phyloP scores from a whole-genome alignment of 2,888 invertebrate species.

The Drosophila atroscutellata region DNA sequence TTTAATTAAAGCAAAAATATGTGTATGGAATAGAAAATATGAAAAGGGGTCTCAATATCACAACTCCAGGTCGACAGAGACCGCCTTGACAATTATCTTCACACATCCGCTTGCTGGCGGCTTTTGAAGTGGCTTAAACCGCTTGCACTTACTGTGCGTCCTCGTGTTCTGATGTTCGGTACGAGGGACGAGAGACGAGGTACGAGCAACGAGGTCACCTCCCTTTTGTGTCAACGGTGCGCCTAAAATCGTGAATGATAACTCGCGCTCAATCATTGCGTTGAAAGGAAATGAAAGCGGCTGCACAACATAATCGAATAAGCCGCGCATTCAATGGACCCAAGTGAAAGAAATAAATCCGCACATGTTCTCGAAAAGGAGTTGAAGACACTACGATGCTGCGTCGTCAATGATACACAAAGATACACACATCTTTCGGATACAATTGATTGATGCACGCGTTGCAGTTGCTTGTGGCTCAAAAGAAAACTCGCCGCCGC shows the following conservation, averaged over 20 bases:
- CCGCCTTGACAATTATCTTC: slow-evolving; percentile 74
- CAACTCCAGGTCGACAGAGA: slow-evolving; percentile 19
- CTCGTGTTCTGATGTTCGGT: background rate
- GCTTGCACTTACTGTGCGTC: slow-evolving; percentile 54
- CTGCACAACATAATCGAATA: slow-evolving; percentile 74
- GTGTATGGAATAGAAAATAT: slow-evolving; percentile 36
- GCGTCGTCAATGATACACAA: slow-evolving; percentile 43
- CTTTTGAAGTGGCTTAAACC: slow-evolving; percentile 57
- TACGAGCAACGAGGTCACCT: slow-evolving; percentile 32
- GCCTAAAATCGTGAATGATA: slow-evolving; percentile 76
- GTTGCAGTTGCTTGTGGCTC: slow-evolving; percentile 57
- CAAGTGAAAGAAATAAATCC: slow-evolving; percentile 77
- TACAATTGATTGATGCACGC: slow-evolving; percentile 68
- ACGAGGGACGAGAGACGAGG: background rate
- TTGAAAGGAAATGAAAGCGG: slow-evolving; percentile 76
- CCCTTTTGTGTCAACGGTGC: slow-evolving; percentile 53
- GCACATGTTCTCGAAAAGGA: slow-evolving; percentile 68
- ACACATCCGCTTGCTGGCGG: slow-evolving; percentile 49
- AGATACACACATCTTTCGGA: slow-evolving; percentile 39
- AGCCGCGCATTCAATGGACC: slow-evolving; percentile 72
- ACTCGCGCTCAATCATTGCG: slow-evolving; percentile 74
- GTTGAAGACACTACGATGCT: slow-evolving; percentile 62
- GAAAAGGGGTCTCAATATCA: slow-evolving; percentile 42
- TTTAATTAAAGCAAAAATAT: slow-evolving; percentile 60
- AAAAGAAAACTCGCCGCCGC: slow-evolving; percentile 51